Evolutionary conservation across 2,797 vertebrate species (phyloP), one percentile per base, ranked within the genome.

Genomic region (Artibeus lituratus): DNA sequence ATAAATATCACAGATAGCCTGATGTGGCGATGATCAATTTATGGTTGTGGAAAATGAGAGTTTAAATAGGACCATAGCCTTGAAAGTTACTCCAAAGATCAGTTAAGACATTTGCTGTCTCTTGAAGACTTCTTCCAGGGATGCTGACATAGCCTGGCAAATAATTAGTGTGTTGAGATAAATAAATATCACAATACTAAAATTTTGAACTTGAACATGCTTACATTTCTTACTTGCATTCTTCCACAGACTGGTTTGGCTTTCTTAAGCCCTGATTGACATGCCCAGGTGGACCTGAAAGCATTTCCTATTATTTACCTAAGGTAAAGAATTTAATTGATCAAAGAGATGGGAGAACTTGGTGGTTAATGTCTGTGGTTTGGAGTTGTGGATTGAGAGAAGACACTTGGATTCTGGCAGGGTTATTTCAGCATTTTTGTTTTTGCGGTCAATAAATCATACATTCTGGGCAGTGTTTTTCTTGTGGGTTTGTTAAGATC

Each of bases 361-460:
- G 0, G 42, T 76, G 74, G 85, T 92, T 94, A 55, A 65, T 67
- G 78, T 69, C 51, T 73, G 72, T 95, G 74, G 95, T 94, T 91
- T 96, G 82, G 35, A 70, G 55, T 49, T 89, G 77, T 92, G 74
- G 85, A 80, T 32, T 3, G 42, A 78, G 26, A 67, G n/a, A 49
- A 53, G 67, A 65, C n/a, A 44, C 10, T 39, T 84, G 73, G 91
- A 19, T 90, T 92, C 55, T 82, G 91, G 76, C 73, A 80, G 78
- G 55, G 51, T n/a, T 26, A 37, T 85, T 69, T 96, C n/a, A 19
- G 21, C 47, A 47, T 49, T 86, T 67, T 62, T 53, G 26, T 80
- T 77, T 90, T 37, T 73, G 90, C 94, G 90, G 51, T 67, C 73
- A 80, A n/a, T 95, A 87, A 96, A 86, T 89, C 57, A 32, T 39